These are phyloP conservation scores for Platysteira castanea DNA, from an alignment of 2,113 vertebrate species.

Conservation along the genomic window DNA sequence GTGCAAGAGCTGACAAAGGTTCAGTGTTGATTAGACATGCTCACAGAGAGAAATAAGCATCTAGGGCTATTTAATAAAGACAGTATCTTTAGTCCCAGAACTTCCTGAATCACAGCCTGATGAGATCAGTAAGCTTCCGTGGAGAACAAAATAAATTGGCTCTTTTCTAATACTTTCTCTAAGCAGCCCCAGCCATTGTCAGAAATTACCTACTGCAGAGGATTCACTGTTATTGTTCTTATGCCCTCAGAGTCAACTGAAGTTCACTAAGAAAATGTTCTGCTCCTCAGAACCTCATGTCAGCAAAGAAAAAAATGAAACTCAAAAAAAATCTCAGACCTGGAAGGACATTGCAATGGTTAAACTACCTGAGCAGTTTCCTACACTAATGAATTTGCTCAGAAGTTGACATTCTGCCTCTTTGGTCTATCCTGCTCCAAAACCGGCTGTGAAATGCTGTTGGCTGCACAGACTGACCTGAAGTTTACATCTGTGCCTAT, in stretches of 20 bases:
- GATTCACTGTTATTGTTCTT: neutral
- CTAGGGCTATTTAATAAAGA: neutral
- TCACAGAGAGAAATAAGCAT: neutral
- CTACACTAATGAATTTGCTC: neutral
- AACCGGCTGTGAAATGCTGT: neutral
- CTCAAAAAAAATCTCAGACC: neutral
- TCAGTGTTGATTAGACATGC: neutral
- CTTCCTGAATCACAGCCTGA: neutral
- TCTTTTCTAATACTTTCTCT: neutral
- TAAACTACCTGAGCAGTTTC: neutral
- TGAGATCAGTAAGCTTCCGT: neutral
- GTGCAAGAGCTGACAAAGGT: neutral
- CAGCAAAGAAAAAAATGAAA: neutral
- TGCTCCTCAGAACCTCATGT: neutral
- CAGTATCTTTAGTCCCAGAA: neutral
- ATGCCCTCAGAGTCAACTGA: neutral
- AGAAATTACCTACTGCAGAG: neutral
- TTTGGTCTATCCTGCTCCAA: neutral
- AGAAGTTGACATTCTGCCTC: neutral
- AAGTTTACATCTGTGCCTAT: neutral
- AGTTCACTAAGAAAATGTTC: neutral
- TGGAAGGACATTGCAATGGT: neutral
- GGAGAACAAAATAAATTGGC: neutral
- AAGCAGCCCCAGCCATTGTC: neutral
- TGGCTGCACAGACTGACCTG: neutral